Evolutionary conservation across 2,113 vertebrate species (phyloP).

Genomic region (Tragelaphus buxtoni): DNA sequence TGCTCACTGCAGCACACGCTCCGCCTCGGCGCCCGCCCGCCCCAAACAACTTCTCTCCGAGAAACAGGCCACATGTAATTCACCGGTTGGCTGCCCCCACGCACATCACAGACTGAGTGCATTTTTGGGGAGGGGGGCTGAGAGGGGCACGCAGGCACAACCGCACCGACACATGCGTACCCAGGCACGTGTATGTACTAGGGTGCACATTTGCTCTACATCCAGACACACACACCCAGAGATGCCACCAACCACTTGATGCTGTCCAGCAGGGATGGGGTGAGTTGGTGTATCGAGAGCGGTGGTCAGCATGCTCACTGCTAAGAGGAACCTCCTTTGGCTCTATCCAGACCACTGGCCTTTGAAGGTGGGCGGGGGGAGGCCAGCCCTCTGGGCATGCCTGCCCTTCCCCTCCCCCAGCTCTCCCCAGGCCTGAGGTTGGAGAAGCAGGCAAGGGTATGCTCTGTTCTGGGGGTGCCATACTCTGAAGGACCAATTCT

Average conservation of each 20-base stretch:
- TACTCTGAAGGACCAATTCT: not conserved
- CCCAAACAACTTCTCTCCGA: conserved; percentile 6
- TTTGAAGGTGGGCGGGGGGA: not conserved
- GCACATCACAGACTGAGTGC: not conserved
- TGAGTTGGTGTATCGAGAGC: not conserved
- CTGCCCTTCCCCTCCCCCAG: not conserved
- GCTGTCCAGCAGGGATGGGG: not conserved
- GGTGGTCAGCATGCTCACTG: not conserved
- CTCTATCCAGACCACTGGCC: not conserved
- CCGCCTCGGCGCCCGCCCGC: conserved; percentile 28
- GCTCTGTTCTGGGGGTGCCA: not conserved
- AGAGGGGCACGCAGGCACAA: not conserved
- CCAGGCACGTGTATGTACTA: not conserved
- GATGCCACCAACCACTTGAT: not conserved
- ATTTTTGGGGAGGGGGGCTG: not conserved
- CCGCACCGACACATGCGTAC: not conserved
- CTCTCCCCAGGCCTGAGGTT: not conserved
- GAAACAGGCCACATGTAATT: not conserved
- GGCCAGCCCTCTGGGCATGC: not conserved
- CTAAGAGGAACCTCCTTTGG: not conserved
- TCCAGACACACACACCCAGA: not conserved
- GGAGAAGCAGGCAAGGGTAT: not conserved
- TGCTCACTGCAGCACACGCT: conserved; percentile 12
- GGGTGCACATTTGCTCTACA: not conserved
- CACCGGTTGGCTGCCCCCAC: not conserved